A percentile compares a stretch with the other conserved stretches of the same genome.
phyloP scores from a whole-genome alignment of 2,797 vertebrate species.

The Morelia viridis region DNA sequence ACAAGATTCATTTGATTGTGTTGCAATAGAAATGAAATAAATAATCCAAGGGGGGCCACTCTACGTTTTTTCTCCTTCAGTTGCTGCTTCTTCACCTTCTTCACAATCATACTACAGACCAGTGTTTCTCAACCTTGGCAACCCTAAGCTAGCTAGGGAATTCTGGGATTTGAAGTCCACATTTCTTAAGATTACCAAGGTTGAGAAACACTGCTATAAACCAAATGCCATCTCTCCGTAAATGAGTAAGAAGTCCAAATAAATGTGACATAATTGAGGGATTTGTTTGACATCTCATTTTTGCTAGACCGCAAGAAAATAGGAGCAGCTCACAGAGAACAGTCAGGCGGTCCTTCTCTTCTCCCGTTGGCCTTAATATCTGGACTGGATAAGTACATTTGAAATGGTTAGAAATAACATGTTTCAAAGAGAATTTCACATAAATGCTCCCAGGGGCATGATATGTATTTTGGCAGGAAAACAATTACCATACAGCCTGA shows the following conservation, averaged over 20 bases:
- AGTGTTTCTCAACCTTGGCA: too few relatives aligned
- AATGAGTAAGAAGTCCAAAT: neutral
- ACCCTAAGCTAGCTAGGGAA: too few relatives aligned
- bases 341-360: neutral
- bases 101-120: neutral
- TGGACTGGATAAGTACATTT: neutral
- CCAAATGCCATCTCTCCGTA: neutral
- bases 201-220: too few relatives aligned
- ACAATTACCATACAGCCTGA: constrained; percentile 33
- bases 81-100: neutral
- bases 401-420: neutral
- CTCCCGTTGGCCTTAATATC: neutral
- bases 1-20: neutral
- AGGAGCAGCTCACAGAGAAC: neutral
- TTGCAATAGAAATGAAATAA: neutral
- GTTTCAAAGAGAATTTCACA: neutral
- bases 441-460: neutral
- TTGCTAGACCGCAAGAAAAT: neutral
- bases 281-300: neutral
- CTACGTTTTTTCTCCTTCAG: neutral
- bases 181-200: too few relatives aligned
- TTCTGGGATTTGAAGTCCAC: too few relatives aligned
- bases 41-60: neutral
- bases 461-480: constrained; percentile 25
- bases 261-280: neutral